A percentile compares a stretch with the other conserved stretches of the same genome.
phyloP scores from a whole-genome alignment of 1,140 invertebrate species.

The Calephelis nemesis region DNA sequence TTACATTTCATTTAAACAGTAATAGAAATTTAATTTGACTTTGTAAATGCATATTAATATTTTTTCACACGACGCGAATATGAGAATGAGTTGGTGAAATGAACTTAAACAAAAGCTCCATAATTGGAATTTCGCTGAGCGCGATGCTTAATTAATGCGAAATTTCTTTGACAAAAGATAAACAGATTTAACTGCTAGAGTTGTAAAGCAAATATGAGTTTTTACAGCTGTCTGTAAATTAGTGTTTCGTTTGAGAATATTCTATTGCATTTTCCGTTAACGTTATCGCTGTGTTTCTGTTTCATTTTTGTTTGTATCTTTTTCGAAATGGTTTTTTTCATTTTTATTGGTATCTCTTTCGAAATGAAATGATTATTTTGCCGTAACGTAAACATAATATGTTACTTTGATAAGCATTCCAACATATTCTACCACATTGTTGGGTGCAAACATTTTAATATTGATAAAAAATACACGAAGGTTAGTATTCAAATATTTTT shows the following conservation, averaged over 20 bases:
- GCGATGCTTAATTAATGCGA: conserved; percentile 16
- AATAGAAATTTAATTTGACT: conserved; percentile 26
- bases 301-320: no score
- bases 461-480: no score
- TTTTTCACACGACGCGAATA: not conserved
- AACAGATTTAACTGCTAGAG: conserved; percentile 13
- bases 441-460: no score
- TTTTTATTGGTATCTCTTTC: no score
- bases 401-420: no score
- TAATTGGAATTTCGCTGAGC: conserved; percentile 25
- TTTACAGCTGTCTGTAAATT: not conserved
- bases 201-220: conserved; percentile 7
- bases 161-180: conserved; percentile 15
- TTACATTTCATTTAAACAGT: conserved; percentile 1
- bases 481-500: no score
- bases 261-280: not conserved
- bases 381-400: no score
- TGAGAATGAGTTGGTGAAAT: conserved; percentile 22
- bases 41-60: conserved; percentile 27
- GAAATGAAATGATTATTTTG: no score
- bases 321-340: no score
- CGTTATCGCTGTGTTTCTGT: no score
- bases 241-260: conserved; percentile 1
- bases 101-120: conserved; percentile 26
- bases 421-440: no score